Base-by-base conservation (phyloP, 2,113 vertebrate species). In the Poeciliopsis occidentalis region DNA sequence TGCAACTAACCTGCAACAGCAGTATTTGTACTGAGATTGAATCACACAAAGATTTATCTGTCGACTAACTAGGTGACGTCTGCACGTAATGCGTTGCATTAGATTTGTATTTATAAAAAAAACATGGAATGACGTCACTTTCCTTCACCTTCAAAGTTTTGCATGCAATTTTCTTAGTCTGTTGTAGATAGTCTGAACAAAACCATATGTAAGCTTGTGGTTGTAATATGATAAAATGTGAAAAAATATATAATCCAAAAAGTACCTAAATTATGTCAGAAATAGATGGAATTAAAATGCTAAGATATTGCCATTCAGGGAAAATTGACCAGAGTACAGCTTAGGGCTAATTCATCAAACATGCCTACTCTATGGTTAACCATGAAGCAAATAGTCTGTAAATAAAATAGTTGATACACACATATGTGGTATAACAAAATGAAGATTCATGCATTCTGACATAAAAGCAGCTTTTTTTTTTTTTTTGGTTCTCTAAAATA, bases 291-390 rank as follows among this genome's bases (percentile, higher is more conserved):
- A 47, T 41, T 41, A 47, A 19, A 47, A 19, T 47, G 11, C 10
- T 37, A 37, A 37, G 10, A 37, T 37, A 12, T 37, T 17, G 22
- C 74, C 64, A 66, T 82, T 71, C 65, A 83, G 63, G 60, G 31
- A 74, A 85, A 87, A 72, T 51, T 67, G 73, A 76, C 37, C 29
- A 4, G 60, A 64, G 39, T 30, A 11, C 47, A 83, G 30, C 65
- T 73, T 30, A 79, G 41, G 65, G 41, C 61, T 78, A 70, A 73
- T 66, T 66, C 27, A 30, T 26, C 60, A 27, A n/a, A 31, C 51
- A 26, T 31, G 37, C 60, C 71, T 74, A 57, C 30, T 60, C 24
- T 67, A 71, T 27, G 73, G 79, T 90, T 78, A 78, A 81, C 85
- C 47, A 80, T 79, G 44, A 87, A 83, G 44, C 60, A 77, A 70